Evolutionary conservation across 2,888 invertebrate genomes (phyloP).

Genomic region (Junonia oenone): DNA sequence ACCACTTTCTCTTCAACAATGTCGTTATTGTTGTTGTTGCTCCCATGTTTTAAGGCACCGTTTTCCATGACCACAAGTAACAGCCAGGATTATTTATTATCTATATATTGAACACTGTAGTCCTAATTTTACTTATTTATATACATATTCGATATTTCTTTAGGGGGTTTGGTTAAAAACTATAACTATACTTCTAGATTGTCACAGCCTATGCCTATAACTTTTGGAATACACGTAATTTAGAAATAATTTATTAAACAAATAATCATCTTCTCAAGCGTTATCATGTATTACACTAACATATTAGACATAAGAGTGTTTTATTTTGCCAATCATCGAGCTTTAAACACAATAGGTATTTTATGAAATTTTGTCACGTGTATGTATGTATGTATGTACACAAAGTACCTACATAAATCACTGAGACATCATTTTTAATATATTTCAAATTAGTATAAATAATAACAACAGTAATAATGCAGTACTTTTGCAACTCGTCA

Average conservation of each 20-base stretch:
- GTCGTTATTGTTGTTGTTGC: conserved; percentile 78
- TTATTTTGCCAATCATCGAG: no score
- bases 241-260: not conserved
- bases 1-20: conserved; percentile 75
- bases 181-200: conserved; percentile 16
- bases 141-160: conserved; percentile 27
- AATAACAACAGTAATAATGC: not conserved
- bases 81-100: conserved; percentile 48
- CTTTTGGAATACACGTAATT: not conserved
- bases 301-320: not conserved
- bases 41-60: conserved; percentile 81
- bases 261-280: not conserved
- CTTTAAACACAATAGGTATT: not conserved
- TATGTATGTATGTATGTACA: not conserved
- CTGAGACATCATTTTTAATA: not conserved
- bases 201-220: conserved; percentile 29
- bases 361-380: not conserved
- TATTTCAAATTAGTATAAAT: not conserved
- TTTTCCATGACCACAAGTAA: conserved; percentile 77
- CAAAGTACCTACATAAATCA: no score
- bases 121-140: conserved; percentile 31
- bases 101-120: conserved; percentile 34
- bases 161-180: conserved; percentile 8
- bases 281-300: not conserved
- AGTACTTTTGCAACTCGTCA: not conserved